These are phyloP conservation scores for Trimorus sp. DNA, from an alignment of 2,888 invertebrate species.

Conservation along the genomic window DNA sequence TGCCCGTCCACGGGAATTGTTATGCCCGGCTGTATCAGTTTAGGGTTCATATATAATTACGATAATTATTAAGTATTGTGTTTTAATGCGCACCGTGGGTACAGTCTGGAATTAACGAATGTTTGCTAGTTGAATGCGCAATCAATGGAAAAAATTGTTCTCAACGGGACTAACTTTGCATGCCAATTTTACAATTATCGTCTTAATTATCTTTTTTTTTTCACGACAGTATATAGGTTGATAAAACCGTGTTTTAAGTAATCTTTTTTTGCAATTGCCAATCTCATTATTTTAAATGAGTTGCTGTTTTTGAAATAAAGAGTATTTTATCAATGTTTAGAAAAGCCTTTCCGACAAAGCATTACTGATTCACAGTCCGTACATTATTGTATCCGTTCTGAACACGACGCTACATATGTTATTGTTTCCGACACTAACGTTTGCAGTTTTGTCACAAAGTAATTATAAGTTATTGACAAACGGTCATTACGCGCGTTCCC, in stretches of 20 bases:
- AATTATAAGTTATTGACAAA: constrained; percentile 55
- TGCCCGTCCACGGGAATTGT: constrained; percentile 33
- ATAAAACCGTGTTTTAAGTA: too few species aligned
- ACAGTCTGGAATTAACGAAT: constrained; percentile 15
- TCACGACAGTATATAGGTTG: too few species aligned
- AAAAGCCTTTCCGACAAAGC: too few species aligned
- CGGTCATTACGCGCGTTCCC: constrained; percentile 49
- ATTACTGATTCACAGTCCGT: too few species aligned
- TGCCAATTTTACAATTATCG: too few species aligned
- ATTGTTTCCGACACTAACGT: constrained; percentile 20
- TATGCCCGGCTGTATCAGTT: constrained; percentile 42
- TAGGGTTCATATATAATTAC: constrained; percentile 41
- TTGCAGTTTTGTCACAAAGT: constrained; percentile 52
- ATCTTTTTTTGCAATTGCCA: too few species aligned
- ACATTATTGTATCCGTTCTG: too few species aligned
- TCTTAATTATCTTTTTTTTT: too few species aligned
- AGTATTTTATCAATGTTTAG: too few species aligned
- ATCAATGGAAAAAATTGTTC: neutral
- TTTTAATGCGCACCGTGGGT: constrained; percentile 36
- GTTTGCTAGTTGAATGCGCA: neutral
- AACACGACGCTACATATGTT: constrained; percentile 13
- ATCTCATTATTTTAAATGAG: too few species aligned
- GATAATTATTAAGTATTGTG: constrained; percentile 40
- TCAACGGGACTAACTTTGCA: too few species aligned
- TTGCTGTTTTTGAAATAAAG: too few species aligned